phyloP scores from a whole-genome alignment of 2,797 vertebrate genomes.

The Brachyalestes nurse region DNA sequence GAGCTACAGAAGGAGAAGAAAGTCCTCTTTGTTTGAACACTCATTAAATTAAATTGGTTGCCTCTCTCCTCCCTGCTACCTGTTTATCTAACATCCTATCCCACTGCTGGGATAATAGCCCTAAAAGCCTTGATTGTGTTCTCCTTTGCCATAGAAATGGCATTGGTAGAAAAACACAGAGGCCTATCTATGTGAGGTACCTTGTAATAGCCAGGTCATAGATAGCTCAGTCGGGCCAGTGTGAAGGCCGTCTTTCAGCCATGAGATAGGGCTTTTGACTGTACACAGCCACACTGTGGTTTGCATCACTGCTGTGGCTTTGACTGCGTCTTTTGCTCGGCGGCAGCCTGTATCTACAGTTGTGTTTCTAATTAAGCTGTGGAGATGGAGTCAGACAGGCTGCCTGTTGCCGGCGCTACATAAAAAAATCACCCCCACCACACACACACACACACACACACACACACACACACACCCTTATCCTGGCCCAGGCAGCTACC shows the following conservation, averaged over 20 bases:
- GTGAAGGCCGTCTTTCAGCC: slow-evolving; percentile 48
- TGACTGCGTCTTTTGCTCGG: slow-evolving; percentile 49
- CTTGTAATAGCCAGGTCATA: slow-evolving; percentile 45
- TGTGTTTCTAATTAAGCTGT: slow-evolving; percentile 66
- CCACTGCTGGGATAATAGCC: slow-evolving; percentile 44
- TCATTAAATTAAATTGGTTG: slow-evolving; percentile 48
- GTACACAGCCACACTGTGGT: slow-evolving; percentile 29
- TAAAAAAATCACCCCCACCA: slow-evolving; percentile 41
- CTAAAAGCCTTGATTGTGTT: slow-evolving; percentile 50
- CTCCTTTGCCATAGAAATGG: slow-evolving; percentile 60
- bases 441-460: not conserved
- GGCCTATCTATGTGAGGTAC: slow-evolving; percentile 22
- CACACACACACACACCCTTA: slow-evolving; percentile 22
- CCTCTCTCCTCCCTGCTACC: slow-evolving; percentile 34
- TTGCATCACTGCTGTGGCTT: slow-evolving; percentile 41
- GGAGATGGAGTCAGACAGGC: slow-evolving; percentile 68
- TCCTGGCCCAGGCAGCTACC: slow-evolving; percentile 13
- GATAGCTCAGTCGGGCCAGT: slow-evolving; percentile 38
- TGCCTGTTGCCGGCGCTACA: slow-evolving; percentile 60
- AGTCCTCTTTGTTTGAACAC: slow-evolving; percentile 39
- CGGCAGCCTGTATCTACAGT: slow-evolving; percentile 52
- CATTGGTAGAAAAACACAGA: slow-evolving; percentile 56
- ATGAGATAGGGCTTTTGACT: slow-evolving; percentile 33
- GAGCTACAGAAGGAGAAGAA: slow-evolving; percentile 35
- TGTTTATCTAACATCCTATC: slow-evolving; percentile 57